Conservation (phyloP, 2,797 vertebrate genomes). For the Poeciliopsis paucimaculata region DNA sequence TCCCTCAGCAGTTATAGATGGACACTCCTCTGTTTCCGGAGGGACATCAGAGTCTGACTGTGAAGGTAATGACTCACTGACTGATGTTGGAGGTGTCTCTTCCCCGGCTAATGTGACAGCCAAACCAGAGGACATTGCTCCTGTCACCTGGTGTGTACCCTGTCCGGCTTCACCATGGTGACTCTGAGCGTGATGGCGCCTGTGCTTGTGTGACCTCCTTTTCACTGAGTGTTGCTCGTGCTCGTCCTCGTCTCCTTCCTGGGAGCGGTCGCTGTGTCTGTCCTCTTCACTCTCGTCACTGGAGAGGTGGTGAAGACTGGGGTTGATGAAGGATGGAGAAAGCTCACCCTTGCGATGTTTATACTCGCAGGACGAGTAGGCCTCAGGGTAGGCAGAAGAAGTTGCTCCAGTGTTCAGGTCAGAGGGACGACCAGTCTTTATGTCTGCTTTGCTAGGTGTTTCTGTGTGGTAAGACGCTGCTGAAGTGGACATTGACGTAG, state of each 20-base stretch:
- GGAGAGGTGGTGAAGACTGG: constrained; percentile 86
- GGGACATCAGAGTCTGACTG: constrained; percentile 98
- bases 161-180: constrained; percentile 67
- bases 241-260: constrained; percentile 75
- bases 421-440: constrained; percentile 64
- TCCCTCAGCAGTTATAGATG: constrained; percentile 96
- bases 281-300: constrained; percentile 88
- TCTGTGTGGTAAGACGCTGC: constrained; percentile 58
- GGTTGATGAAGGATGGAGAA: constrained; percentile 96
- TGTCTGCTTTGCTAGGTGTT: constrained; percentile 44
- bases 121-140: constrained; percentile 72
- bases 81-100: constrained; percentile 95
- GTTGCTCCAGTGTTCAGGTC: constrained; percentile 72
- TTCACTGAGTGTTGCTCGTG: constrained; percentile 84
- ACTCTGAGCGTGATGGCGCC: constrained; percentile 67
- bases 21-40: constrained; percentile 97
- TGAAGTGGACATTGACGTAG: constrained; percentile 73
- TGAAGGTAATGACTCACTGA: constrained; percentile 93
- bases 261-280: constrained; percentile 70
- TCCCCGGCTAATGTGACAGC: constrained; percentile 82
- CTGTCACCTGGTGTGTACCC: constrained; percentile 68
- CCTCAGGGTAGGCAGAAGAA: constrained; percentile 52
- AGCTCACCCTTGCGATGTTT: constrained; percentile 88
- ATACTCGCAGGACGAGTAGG: constrained; percentile 83
- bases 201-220: constrained; percentile 82